Evolutionary conservation across 2,113 vertebrate genomes (phyloP).

Genomic region (Thymallus thymallus): DNA sequence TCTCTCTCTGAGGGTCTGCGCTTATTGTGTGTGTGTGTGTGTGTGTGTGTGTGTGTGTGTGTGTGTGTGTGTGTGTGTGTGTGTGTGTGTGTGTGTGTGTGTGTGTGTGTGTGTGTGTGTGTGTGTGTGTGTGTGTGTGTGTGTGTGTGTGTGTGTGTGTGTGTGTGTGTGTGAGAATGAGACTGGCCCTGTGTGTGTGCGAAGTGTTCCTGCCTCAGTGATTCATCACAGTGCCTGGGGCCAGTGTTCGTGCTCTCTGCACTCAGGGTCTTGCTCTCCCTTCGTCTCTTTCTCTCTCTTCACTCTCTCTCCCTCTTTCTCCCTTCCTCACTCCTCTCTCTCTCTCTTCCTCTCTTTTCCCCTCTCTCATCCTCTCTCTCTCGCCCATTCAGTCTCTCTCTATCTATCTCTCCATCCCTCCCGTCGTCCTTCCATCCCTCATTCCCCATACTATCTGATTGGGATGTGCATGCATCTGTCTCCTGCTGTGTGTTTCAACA

Average conservation of each 20-base stretch:
- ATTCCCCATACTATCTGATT: not conserved
- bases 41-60: slow-evolving; percentile 9
- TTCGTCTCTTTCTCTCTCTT: not conserved
- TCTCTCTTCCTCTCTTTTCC: not conserved
- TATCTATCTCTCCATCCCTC: not conserved
- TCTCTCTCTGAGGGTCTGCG: not conserved
- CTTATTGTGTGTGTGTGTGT: not conserved
- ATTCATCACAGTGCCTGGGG: not conserved
- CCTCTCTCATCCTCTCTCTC: not conserved
- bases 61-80: slow-evolving; percentile 6
- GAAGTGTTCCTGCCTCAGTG: slow-evolving; percentile 1
- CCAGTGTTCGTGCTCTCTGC: not conserved
- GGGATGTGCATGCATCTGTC: not conserved
- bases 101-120: slow-evolving; percentile 16
- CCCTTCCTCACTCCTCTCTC: not conserved
- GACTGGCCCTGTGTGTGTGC: not conserved
- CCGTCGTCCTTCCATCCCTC: not conserved
- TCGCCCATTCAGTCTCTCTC: not conserved
- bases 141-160: too few species aligned
- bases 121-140: too few species aligned
- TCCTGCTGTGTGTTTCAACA: slow-evolving; percentile 2
- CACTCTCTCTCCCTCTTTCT: not conserved
- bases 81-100: not conserved
- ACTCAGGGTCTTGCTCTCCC: not conserved
- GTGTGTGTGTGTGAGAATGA: slow-evolving; percentile 5